Conservation (phyloP, 2,888 invertebrate genomes). For the Conomelus anceps region DNA sequence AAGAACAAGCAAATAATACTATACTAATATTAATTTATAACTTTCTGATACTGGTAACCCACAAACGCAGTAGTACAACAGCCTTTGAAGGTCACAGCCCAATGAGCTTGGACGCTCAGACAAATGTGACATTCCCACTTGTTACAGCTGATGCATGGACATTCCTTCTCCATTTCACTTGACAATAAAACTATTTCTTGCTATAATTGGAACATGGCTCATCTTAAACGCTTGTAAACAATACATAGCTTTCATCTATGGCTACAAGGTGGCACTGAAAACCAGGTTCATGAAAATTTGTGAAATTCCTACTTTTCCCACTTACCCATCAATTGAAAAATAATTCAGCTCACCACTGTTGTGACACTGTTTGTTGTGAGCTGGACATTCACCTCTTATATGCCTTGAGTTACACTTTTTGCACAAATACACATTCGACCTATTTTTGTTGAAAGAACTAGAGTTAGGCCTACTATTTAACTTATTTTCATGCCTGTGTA, state of each 20-base stretch:
- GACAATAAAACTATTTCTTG: background rate
- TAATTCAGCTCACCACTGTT: background rate
- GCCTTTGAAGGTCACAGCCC: background rate
- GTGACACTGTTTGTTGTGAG: background rate
- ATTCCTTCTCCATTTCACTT: background rate
- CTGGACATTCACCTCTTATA: background rate
- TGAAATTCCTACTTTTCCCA: background rate
- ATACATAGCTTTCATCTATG: background rate
- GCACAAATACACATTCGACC: background rate
- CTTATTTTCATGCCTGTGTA: background rate
- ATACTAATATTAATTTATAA: background rate
- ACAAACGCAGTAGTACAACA: background rate
- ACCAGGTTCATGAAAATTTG: background rate
- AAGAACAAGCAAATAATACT: background rate
- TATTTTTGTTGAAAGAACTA: too few relatives aligned
- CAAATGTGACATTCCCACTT: background rate
- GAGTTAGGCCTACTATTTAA: background rate
- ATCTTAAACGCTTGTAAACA: background rate
- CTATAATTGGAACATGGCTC: background rate
- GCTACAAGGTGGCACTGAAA: background rate
- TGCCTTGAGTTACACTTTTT: constrained; percentile 8
- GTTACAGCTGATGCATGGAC: background rate
- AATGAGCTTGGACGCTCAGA: background rate
- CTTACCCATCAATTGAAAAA: background rate
- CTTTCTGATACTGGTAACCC: background rate